Percentiles rank a stretch among this genome's conserved stretches.
phyloP scores from a whole-genome alignment of 2,113 vertebrate genomes.

The Tympanuchus pallidicinctus region DNA sequence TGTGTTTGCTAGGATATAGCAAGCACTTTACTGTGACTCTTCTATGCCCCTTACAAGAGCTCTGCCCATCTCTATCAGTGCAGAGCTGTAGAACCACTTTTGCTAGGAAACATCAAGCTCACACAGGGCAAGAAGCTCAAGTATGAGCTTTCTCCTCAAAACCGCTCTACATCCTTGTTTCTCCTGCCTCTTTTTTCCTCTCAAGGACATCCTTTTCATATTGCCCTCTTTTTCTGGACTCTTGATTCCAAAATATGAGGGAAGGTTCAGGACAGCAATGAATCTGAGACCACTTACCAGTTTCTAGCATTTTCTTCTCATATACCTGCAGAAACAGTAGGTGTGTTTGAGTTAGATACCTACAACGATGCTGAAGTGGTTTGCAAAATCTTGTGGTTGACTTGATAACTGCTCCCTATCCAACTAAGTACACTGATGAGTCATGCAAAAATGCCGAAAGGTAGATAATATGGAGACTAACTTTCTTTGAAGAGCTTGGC shows the following conservation, averaged over 20 bases:
- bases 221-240: conserved; percentile 35
- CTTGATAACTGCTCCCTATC: conserved; percentile 54
- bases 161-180: not conserved
- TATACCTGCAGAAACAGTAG: conserved; percentile 29
- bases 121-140: not conserved
- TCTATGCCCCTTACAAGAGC: not conserved
- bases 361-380: conserved; percentile 44
- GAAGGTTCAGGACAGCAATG: not conserved
- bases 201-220: not conserved
- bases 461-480: conserved; percentile 46
- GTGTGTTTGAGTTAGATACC: conserved; percentile 33
- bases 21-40: not conserved
- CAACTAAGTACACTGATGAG: not conserved
- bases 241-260: conserved; percentile 10
- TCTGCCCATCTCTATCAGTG: not conserved
- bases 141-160: not conserved
- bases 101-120: not conserved
- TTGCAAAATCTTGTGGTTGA: conserved; percentile 58
- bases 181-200: conserved; percentile 11
- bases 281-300: not conserved
- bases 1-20: not conserved
- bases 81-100: not conserved
- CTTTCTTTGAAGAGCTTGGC: conserved; percentile 53
- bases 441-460: conserved; percentile 41
- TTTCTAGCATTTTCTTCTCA: conserved; percentile 35